Percentiles rank a stretch among this genome's conserved stretches.
Evolutionary conservation across 2,113 vertebrate species (phyloP).

Genomic region (Phrynocephalus versicolor): DNA sequence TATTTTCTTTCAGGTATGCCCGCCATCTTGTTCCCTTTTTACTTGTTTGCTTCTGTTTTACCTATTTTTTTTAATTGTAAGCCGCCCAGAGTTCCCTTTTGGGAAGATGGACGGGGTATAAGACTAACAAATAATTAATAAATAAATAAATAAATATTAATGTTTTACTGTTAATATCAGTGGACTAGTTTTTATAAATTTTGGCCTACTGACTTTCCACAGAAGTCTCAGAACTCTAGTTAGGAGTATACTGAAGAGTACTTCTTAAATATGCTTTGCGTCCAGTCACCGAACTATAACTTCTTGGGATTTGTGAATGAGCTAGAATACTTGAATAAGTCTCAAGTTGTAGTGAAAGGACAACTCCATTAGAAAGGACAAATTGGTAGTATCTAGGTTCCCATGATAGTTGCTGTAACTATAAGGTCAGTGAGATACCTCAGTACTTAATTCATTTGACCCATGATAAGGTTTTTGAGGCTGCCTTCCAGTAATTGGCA

Average conservation of each 20-base stretch:
- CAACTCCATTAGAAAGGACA: not conserved
- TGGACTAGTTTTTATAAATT: not conserved
- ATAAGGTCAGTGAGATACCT: not conserved
- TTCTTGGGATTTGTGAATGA: not conserved
- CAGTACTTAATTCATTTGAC: not conserved
- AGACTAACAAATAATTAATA: no score
- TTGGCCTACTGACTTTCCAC: not conserved
- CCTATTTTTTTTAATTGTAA: no score
- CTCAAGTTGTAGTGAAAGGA: no score
- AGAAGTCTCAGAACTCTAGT: not conserved
- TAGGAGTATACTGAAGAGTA: not conserved
- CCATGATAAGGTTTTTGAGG: no score
- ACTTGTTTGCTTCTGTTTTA: no score
- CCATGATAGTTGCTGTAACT: not conserved
- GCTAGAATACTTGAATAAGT: not conserved
- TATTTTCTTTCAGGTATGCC: no score
- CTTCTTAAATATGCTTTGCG: not conserved
- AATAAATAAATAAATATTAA: no score
- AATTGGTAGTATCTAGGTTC: not conserved
- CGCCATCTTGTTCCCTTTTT: no score
- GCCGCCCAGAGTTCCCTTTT: no score
- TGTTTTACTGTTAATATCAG: not conserved
- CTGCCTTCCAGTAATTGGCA: not conserved
- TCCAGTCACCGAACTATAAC: not conserved
- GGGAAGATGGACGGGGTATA: no score